Conservation (phyloP, 2,888 invertebrate species). For the Tiphia femorata region DNA sequence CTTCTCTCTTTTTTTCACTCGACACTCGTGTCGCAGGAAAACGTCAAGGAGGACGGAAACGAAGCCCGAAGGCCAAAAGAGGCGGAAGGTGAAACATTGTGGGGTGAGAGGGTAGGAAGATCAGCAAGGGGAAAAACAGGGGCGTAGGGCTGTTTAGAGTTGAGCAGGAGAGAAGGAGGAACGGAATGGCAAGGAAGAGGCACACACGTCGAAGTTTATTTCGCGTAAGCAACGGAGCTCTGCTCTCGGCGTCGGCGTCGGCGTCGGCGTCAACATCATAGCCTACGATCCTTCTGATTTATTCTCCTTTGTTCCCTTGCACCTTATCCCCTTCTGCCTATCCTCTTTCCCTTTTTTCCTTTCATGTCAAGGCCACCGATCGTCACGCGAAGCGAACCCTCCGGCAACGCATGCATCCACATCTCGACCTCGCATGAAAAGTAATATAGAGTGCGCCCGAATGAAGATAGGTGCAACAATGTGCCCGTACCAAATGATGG, state of each 20-base stretch:
- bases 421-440: no score
- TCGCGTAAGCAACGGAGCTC: conserved; percentile 48
- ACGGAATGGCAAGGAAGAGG: conserved; percentile 16
- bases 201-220: conserved; percentile 49
- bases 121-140: no score
- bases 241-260: conserved; percentile 18
- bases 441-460: no score
- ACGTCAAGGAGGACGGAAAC: no score
- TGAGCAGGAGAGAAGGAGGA: no score
- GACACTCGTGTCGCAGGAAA: background rate
- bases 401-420: no score
- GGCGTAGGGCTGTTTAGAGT: no score
- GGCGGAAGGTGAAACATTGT: no score
- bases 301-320: conserved; percentile 27
- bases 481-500: no score
- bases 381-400: conserved; percentile 1
- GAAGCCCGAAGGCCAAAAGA: no score
- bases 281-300: conserved; percentile 21
- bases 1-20: background rate
- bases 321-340: background rate
- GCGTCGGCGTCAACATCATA: background rate
- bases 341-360: background rate
- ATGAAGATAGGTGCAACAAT: no score
- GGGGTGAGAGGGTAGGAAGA: no score
- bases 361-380: background rate